Conservation (phyloP, 2,888 invertebrate species). For the Cephus pulcher region DNA sequence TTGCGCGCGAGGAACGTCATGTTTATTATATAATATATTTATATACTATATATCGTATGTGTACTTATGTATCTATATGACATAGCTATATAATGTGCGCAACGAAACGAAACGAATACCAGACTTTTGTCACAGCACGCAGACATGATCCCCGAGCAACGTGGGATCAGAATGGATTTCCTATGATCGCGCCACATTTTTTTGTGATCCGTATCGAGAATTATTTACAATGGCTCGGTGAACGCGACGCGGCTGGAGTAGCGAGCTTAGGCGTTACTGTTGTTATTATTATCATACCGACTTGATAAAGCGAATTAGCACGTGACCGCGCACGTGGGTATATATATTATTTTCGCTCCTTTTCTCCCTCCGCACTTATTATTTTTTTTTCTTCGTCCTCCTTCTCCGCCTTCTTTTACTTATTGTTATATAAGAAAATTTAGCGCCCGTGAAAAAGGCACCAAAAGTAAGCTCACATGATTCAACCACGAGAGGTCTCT, state of each 20-base stretch:
- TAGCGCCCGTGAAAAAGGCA: constrained; percentile 12
- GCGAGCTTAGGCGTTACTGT: neutral
- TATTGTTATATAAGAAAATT: neutral
- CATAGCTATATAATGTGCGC: neutral
- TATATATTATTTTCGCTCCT: neutral
- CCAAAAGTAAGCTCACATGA: constrained; percentile 10
- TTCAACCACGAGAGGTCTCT: neutral
- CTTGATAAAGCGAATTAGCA: neutral
- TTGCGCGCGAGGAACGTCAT: neutral
- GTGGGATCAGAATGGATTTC: neutral
- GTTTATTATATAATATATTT: neutral
- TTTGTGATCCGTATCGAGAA: neutral
- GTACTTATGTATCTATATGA: neutral
- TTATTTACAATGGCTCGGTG: neutral
- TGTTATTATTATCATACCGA: neutral
- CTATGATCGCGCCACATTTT: neutral
- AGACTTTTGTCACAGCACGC: neutral
- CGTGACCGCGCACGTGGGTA: neutral
- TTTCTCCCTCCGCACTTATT: neutral
- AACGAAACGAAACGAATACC: neutral
- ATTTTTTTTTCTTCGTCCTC: neutral
- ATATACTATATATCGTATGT: neutral
- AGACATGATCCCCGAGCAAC: neutral
- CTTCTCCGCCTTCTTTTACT: neutral
- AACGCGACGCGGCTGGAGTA: neutral